phyloP scores from a whole-genome alignment of 2,113 vertebrate species.

The Epinephelus moara region DNA sequence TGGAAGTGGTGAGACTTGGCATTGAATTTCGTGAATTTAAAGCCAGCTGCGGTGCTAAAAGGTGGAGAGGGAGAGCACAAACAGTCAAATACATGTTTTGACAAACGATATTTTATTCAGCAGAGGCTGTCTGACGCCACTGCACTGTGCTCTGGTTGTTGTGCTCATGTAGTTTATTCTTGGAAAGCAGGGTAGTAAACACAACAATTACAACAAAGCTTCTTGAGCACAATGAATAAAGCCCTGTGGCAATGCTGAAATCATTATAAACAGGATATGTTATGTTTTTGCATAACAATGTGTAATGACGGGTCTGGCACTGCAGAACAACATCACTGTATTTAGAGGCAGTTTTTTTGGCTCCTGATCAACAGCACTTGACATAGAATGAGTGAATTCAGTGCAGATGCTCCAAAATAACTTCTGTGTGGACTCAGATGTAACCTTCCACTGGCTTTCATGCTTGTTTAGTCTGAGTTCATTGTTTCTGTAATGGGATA shows the following conservation, averaged over 20 bases:
- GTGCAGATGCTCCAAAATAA: not conserved
- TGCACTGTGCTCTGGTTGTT: not conserved
- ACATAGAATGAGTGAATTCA: not conserved
- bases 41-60: constrained; percentile 24
- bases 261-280: constrained; percentile 29
- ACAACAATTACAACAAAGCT: constrained; percentile 36
- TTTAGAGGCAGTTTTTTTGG: constrained; percentile 31
- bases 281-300: constrained; percentile 25
- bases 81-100: constrained; percentile 13
- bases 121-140: not conserved
- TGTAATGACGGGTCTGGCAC: constrained; percentile 28
- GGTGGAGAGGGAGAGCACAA: not conserved
- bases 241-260: constrained; percentile 29
- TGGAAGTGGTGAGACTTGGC: constrained; percentile 4
- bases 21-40: constrained; percentile 1
- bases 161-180: constrained; percentile 15
- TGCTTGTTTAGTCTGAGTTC: not conserved
- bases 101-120: constrained; percentile 16
- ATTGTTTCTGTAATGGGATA: not conserved
- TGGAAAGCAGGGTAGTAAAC: constrained; percentile 15
- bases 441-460: not conserved
- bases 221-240: constrained; percentile 22
- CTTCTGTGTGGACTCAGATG: not conserved
- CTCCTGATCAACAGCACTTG: constrained; percentile 8
- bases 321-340: not conserved